These are phyloP conservation scores for Coenobita brevimanus DNA, from an alignment of 1,140 invertebrate genomes.

Conservation along the genomic window DNA sequence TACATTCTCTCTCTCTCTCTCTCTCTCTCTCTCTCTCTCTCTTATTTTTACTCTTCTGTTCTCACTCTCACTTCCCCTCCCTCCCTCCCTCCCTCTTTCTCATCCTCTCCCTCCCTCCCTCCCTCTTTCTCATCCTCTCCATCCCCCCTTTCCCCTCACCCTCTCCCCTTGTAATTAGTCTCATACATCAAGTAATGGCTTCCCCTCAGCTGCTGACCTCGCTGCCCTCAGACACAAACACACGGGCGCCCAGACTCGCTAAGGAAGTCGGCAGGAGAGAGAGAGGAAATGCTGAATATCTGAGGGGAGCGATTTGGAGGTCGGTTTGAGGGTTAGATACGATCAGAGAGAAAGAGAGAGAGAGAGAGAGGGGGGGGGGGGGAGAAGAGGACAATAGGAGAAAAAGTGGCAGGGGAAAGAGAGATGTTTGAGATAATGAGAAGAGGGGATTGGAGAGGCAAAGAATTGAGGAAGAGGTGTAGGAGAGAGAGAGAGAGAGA, in stretches of 20 bases:
- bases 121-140: neutral
- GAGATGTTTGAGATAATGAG: no score
- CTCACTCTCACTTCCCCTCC: no score
- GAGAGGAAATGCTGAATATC: constrained; percentile 39
- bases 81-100: neutral
- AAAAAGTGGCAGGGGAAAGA: no score
- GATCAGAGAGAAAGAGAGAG: neutral
- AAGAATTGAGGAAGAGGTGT: no score
- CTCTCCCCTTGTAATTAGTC: constrained; percentile 53
- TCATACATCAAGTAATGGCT: constrained; percentile 64
- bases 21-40: no score
- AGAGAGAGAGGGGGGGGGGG: neutral
- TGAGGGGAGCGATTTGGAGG: constrained; percentile 20
- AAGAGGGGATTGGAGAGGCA: no score
- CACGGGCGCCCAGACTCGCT: constrained; percentile 26
- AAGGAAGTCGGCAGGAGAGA: constrained; percentile 30
- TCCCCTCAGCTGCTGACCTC: constrained; percentile 57
- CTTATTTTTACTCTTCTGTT: no score
- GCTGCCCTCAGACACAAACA: constrained; percentile 42
- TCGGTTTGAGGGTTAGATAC: constrained; percentile 52
- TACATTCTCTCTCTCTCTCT: no score
- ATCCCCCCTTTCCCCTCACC: neutral
- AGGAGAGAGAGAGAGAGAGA: no score
- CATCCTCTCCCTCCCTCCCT: neutral
- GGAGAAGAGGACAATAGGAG: no score